A percentile compares a stretch with the other conserved stretches of the same genome.
Conservation (phyloP, 2,113 vertebrate genomes). For the Hylia prasina region DNA sequence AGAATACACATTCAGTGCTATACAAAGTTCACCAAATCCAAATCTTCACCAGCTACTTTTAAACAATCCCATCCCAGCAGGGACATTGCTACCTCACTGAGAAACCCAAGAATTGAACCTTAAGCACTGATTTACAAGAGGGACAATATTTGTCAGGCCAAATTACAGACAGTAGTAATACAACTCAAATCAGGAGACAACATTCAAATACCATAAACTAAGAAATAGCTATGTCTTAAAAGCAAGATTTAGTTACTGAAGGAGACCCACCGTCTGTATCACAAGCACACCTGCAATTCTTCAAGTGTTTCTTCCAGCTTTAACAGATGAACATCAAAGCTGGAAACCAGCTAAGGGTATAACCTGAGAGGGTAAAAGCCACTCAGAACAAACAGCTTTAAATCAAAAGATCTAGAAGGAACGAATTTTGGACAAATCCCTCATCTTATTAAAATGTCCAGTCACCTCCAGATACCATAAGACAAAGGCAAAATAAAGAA, state of each 20-base stretch:
- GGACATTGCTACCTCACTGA: background rate
- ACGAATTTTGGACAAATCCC: background rate
- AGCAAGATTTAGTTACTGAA: background rate
- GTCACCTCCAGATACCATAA: background rate
- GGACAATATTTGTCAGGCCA: background rate
- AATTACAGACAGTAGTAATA: background rate
- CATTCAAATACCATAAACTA: background rate
- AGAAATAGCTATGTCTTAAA: background rate
- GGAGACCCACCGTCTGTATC: background rate
- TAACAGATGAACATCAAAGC: background rate
- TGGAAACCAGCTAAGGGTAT: background rate
- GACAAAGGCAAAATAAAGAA: background rate
- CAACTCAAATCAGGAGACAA: background rate
- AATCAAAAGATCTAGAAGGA: background rate
- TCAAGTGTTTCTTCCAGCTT: background rate
- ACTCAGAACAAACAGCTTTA: background rate
- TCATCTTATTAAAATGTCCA: background rate
- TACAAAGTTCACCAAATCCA: background rate
- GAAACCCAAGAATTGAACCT: background rate
- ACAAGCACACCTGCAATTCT: background rate
- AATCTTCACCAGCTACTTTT: background rate
- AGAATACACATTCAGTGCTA: background rate
- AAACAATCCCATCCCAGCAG: background rate
- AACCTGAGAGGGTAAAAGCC: background rate
- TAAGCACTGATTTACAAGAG: background rate